Base-by-base conservation (phyloP, 2,888 invertebrate species). In the Agrochola litura region DNA sequence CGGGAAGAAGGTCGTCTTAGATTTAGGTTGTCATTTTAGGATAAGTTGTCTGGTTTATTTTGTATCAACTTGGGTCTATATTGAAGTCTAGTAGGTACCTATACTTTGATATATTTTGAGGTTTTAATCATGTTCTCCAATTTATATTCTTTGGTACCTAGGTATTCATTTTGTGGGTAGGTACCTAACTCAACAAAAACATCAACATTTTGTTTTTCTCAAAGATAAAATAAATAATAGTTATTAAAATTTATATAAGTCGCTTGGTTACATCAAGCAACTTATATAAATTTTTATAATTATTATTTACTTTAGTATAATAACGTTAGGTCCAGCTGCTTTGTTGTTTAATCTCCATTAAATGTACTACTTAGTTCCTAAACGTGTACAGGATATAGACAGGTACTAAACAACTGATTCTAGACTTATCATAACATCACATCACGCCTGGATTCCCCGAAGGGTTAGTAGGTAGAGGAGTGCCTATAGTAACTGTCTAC, bases 1-100 rank as follows among this genome's bases (percentile, higher is more conserved):
- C 16, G 30, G 9, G 22, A 65, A 49, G 22, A 37, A 61, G 37
- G 61, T 60, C 30, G 25, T 67, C 41, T 46, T 54, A 75, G 69
- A 52, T 56, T 70, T 46, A 58, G 60, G 25, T 76, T 69, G 71
- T 68, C 64, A 70, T 64, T 58, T 76, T 68, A 72, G 25, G 52
- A 76, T 69, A 65, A 69, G 60, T 70, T 9, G 19, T 22, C 25
- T 64, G 22, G 56, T 70, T 69, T 73, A 69, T 79, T 69, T 14
- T 72, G 56, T 46, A 60, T 52, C 22, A 58, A 61, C 25, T 65
- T 60, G n/a, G 19, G 54, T 56, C 22, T 67, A 0, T 30, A 25
- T 54, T 19, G 49, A 68, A 14, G 43, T 43, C 43, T 41, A 41
- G 6, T 30, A 52, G 6, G 19, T 52, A 6, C 1, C 49, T 49